Evolutionary conservation across 2,888 invertebrate species (phyloP).

Genomic region (Xylophagus ater): DNA sequence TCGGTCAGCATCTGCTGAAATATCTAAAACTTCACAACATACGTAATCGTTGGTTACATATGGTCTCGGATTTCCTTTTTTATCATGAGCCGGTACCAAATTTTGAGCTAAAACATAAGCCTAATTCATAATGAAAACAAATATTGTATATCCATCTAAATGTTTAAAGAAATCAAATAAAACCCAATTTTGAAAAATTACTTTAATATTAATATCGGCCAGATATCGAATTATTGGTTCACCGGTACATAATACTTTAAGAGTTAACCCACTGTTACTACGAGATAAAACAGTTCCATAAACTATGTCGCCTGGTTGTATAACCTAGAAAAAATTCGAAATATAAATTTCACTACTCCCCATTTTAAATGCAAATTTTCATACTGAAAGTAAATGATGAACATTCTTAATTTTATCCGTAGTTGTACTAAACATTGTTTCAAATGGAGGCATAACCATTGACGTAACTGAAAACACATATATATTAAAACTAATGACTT

Average conservation of each 20-base stretch:
- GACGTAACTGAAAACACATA: background rate
- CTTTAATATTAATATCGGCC: slow-evolving; percentile 79
- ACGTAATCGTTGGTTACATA: slow-evolving; percentile 75
- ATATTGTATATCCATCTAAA: slow-evolving; percentile 1
- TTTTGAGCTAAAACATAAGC: slow-evolving; percentile 18
- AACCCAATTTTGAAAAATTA: slow-evolving; percentile 35
- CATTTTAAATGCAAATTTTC: too few relatives aligned
- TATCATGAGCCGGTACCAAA: slow-evolving; percentile 51
- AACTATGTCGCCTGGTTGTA: slow-evolving; percentile 66
- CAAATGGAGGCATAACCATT: slow-evolving; percentile 69
- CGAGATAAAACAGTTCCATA: slow-evolving; percentile 68
- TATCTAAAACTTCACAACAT: slow-evolving; percentile 79
- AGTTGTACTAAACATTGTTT: slow-evolving; percentile 57
- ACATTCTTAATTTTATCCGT: slow-evolving; percentile 67
- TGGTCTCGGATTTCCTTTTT: slow-evolving; percentile 63
- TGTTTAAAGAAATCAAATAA: background rate
- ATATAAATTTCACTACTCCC: too few relatives aligned
- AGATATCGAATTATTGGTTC: slow-evolving; percentile 69
- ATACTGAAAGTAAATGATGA: slow-evolving; percentile 73
- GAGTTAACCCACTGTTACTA: slow-evolving; percentile 58
- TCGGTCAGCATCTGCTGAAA: slow-evolving; percentile 76
- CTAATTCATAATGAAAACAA: slow-evolving; percentile 16
- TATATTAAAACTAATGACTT: background rate
- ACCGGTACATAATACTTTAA: slow-evolving; percentile 76
- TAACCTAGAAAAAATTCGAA: slow-evolving; percentile 41